Evolutionary conservation across 30 jellyfish, hydroid and myxozoan species (phyloP).

Genomic region (Cassiopea xamachana): DNA sequence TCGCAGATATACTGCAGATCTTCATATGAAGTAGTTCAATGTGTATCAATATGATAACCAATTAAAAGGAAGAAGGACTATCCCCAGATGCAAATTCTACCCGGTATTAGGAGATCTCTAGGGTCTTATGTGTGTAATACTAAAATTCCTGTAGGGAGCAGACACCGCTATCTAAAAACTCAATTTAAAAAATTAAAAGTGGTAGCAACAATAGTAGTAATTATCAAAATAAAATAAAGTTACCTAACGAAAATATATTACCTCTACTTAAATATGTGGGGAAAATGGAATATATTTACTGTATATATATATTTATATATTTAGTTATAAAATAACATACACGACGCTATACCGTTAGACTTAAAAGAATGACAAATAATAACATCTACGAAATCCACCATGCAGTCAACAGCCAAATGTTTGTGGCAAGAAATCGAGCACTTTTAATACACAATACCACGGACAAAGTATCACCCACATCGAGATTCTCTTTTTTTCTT

Average conservation of each 20-base stretch:
- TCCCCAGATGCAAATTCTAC: background rate
- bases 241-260: constrained; percentile 39
- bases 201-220: background rate
- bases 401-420: too few relatives aligned
- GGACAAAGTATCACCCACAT: too few relatives aligned
- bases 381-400: background rate
- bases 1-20: too few relatives aligned
- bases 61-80: background rate
- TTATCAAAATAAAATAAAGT: background rate
- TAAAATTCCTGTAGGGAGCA: background rate
- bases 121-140: background rate
- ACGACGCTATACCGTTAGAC: constrained; percentile 11
- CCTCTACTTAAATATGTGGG: constrained; percentile 61
- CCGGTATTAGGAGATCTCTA: background rate
- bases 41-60: too few relatives aligned
- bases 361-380: background rate
- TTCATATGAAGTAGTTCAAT: too few relatives aligned
- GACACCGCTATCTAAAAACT: background rate
- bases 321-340: constrained; percentile 24
- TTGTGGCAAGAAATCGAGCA: too few relatives aligned
- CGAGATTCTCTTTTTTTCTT: too few relatives aligned
- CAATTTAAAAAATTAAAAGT: background rate
- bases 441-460: too few relatives aligned
- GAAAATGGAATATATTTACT: constrained; percentile 10
- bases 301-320: too few relatives aligned